phyloP scores from a whole-genome alignment of 2,113 vertebrate species.

The Pachyramphus minor region DNA sequence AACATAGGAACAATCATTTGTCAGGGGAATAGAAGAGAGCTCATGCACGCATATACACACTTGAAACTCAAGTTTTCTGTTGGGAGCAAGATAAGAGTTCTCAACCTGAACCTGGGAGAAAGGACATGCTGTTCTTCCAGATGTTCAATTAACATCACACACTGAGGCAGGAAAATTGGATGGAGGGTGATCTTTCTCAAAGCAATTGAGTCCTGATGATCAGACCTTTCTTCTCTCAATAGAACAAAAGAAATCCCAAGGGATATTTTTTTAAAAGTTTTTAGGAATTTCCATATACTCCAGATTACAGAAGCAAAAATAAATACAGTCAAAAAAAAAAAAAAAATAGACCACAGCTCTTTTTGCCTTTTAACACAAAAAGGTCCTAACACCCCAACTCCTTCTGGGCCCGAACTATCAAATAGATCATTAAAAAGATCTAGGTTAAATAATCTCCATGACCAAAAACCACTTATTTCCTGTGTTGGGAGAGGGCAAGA shows the following conservation, averaged over 20 bases:
- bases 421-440: not conserved
- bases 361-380: not conserved
- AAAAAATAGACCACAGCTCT: not conserved
- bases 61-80: not conserved
- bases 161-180: not conserved
- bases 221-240: not conserved
- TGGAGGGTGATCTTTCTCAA: not conserved
- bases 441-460: not conserved
- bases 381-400: not conserved
- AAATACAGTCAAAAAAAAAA: not conserved
- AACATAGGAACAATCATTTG: not conserved
- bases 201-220: not conserved
- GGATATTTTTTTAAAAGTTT: not conserved
- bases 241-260: not conserved
- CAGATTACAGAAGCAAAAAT: not conserved
- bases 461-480: not conserved
- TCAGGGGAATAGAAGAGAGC: not conserved
- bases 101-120: not conserved
- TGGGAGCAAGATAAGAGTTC: not conserved
- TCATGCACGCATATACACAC: not conserved
- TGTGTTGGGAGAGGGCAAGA: not conserved
- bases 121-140: not conserved
- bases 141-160: not conserved
- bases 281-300: not conserved
- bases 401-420: not conserved